phyloP scores from a whole-genome alignment of 2,888 invertebrate species.

The Coleophora deauratella region DNA sequence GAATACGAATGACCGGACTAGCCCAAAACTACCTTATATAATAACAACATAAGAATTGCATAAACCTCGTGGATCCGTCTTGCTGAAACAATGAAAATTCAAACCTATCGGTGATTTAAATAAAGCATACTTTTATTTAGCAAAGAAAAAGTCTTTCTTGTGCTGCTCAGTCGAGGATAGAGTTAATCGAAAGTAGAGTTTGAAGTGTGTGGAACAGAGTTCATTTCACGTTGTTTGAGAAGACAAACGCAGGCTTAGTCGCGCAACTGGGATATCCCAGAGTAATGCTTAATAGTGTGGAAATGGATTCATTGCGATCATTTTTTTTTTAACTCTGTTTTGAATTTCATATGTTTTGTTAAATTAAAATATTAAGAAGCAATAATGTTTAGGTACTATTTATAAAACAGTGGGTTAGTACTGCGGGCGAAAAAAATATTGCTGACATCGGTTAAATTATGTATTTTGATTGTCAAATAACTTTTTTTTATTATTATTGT shows the following conservation, averaged over 20 bases:
- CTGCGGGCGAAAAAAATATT: too few species aligned
- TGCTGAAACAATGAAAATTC: slow-evolving; percentile 17
- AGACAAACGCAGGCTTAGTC: slow-evolving; percentile 13
- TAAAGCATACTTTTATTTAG: slow-evolving; percentile 10
- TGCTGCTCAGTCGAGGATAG: too few species aligned
- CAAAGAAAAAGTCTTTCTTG: slow-evolving; percentile 1
- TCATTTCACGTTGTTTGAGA: slow-evolving; percentile 26
- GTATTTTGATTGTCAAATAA: too few species aligned
- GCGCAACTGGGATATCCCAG: slow-evolving; percentile 67
- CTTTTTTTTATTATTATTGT: too few species aligned
- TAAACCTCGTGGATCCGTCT: slow-evolving; percentile 53
- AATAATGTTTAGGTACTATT: too few species aligned
- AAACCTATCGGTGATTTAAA: slow-evolving; percentile 16
- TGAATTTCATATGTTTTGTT: too few species aligned
- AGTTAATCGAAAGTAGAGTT: slow-evolving; percentile 16
- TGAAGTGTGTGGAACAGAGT: slow-evolving; percentile 7
- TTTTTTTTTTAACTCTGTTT: too few species aligned
- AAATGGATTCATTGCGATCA: too few species aligned
- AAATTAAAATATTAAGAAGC: too few species aligned
- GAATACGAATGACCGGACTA: slow-evolving; percentile 45
- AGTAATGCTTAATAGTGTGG: slow-evolving; percentile 31
- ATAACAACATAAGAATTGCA: slow-evolving; percentile 72
- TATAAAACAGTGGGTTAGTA: too few species aligned
- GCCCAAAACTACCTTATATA: slow-evolving; percentile 61
- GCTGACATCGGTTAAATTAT: too few species aligned